Conservation (phyloP, 1,140 invertebrate species). For the Antheraea pernyi region DNA sequence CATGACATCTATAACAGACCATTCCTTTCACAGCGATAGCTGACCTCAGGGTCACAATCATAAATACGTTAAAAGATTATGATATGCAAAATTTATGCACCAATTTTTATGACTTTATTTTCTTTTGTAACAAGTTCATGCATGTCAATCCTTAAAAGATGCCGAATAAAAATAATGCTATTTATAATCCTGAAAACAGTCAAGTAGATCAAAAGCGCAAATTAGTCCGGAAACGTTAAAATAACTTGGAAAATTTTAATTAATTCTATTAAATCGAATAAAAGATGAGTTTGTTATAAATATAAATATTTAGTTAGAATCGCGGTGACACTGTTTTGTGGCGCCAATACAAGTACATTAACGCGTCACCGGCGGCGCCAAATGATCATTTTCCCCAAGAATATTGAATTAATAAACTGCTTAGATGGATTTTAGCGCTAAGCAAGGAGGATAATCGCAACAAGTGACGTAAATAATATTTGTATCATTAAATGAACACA, state of each 20-base stretch:
- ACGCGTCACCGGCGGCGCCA: constrained; percentile 9
- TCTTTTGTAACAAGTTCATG: no score
- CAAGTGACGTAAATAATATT: constrained; percentile 9
- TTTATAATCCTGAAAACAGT: no score
- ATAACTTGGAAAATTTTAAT: constrained; percentile 1
- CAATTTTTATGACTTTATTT: no score
- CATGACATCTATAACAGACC: no score
- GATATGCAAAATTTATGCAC: no score
- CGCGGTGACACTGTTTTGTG: not conserved
- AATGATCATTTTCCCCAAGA: constrained; percentile 5
- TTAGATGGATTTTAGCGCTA: constrained; percentile 9
- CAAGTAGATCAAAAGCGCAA: not conserved
- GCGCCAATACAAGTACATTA: constrained; percentile 9
- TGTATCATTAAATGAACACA: not conserved
- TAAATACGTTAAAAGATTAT: no score
- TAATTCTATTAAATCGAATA: constrained; percentile 4
- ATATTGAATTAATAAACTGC: constrained; percentile 9
- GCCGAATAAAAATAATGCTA: no score
- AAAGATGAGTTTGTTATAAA: constrained; percentile 2
- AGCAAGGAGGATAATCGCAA: not conserved
- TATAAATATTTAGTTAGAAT: constrained; percentile 3
- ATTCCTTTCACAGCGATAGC: no score
- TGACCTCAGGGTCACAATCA: no score
- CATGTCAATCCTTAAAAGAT: no score
- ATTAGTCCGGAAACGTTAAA: not conserved